Conservation (phyloP, 2,797 vertebrate genomes). For the Pseudopleuronectes americanus region DNA sequence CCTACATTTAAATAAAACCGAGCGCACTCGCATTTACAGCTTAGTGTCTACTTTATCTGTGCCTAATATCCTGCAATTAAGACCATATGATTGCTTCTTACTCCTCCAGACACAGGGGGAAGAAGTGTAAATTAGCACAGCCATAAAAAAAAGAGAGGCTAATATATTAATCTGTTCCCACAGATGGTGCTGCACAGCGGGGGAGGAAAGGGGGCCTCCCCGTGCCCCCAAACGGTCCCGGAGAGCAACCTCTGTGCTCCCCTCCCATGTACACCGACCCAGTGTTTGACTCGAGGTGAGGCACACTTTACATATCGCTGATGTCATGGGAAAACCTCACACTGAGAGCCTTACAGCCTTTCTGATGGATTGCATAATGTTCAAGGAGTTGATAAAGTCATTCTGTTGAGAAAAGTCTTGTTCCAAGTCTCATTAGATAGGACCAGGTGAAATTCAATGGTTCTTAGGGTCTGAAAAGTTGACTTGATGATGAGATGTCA, state of each 20-base stretch:
- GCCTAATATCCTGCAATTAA: conserved; percentile 26
- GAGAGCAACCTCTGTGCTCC: conserved; percentile 52
- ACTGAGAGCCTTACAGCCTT: neutral
- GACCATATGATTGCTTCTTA: conserved; percentile 25
- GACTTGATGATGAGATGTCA: neutral
- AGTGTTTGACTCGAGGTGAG: conserved; percentile 82
- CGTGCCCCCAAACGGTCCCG: conserved; percentile 55
- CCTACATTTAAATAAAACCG: conserved; percentile 44
- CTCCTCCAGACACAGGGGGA: conserved; percentile 23
- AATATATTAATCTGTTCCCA: conserved; percentile 53
- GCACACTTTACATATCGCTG: neutral
- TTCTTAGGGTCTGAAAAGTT: neutral
- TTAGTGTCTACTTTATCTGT: conserved; percentile 22
- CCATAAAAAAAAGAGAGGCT: conserved; percentile 43
- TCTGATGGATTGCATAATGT: neutral
- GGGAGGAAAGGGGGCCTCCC: conserved; percentile 58
- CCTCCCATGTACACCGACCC: conserved; percentile 73
- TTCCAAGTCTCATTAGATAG: conserved; percentile 1
- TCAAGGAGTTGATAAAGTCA: neutral
- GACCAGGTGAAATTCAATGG: neutral
- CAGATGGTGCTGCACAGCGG: conserved; percentile 69
- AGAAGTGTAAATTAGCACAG: conserved; percentile 24
- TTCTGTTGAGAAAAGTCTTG: neutral
- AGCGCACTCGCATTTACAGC: conserved; percentile 12
- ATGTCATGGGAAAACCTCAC: conserved; percentile 1